phyloP scores from a whole-genome alignment of 2,113 vertebrate genomes.

The Nothoprocta perdicaria region DNA sequence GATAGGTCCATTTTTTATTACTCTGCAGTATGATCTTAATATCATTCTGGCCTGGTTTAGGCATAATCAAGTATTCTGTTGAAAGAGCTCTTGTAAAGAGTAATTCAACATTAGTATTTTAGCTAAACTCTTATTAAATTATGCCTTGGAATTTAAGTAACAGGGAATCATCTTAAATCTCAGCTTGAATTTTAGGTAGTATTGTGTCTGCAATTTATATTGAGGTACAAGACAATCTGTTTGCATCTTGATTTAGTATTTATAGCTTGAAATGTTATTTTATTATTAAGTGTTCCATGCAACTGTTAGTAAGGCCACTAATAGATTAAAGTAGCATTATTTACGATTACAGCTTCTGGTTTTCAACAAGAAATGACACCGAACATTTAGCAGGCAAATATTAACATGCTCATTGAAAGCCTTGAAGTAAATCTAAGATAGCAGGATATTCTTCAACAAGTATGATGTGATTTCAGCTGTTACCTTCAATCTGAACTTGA shows the following conservation, averaged over 20 bases:
- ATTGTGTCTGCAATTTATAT: constrained; percentile 48
- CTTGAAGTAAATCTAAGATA: constrained; percentile 16
- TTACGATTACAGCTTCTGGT: constrained; percentile 22
- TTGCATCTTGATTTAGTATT: constrained; percentile 57
- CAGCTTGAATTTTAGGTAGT: constrained; percentile 45
- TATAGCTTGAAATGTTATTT: constrained; percentile 62
- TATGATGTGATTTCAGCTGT: background rate
- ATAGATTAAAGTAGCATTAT: constrained; percentile 38
- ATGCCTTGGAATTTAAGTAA: constrained; percentile 67
- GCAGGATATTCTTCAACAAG: background rate
- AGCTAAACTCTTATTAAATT: constrained; percentile 67
- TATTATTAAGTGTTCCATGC: constrained; percentile 50
- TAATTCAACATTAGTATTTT: constrained; percentile 66
- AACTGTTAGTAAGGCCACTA: constrained; percentile 22
- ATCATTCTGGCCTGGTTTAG: constrained; percentile 51
- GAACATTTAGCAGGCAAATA: background rate
- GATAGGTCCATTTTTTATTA: constrained; percentile 69
- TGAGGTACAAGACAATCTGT: constrained; percentile 20
- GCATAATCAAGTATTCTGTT: constrained; percentile 68
- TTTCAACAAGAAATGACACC: constrained; percentile 36
- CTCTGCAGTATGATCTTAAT: constrained; percentile 66
- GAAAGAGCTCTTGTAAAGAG: constrained; percentile 60
- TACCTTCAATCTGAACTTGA: background rate
- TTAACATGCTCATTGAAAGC: constrained; percentile 27
- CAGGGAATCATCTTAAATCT: constrained; percentile 72